Percentiles rank a stretch among this genome's conserved stretches.
These are phyloP conservation scores for Sitta carolinensis DNA, from an alignment of 2,797 vertebrate genomes.

Conservation along the genomic window DNA sequence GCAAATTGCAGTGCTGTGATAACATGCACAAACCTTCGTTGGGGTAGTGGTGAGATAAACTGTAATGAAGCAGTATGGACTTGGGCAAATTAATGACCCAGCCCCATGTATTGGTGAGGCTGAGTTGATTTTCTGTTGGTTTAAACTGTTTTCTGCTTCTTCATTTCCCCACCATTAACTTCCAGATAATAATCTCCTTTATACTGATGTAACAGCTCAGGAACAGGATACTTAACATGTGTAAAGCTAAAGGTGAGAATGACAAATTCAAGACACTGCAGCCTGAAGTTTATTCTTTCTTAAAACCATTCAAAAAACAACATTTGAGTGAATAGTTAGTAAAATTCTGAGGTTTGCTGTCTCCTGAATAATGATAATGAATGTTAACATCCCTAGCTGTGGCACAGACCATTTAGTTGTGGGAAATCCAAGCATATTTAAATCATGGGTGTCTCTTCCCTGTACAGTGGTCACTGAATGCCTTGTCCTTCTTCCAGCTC, in stretches of 20 bases:
- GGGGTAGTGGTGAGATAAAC: not conserved
- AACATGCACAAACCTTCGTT: not conserved
- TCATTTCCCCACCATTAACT: not conserved
- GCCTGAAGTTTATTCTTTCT: not conserved
- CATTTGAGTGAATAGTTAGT: not conserved
- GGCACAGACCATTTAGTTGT: not conserved
- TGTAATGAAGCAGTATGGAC: not conserved
- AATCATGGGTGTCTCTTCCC: not conserved
- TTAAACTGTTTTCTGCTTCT: not conserved
- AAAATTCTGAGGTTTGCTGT: not conserved
- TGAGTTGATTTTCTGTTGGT: not conserved
- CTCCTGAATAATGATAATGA: not conserved
- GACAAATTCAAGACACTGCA: not conserved
- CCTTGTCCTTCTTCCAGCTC: not conserved
- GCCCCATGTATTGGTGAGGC: not conserved
- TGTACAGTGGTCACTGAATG: not conserved
- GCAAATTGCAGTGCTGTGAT: not conserved
- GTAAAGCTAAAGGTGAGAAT: not conserved
- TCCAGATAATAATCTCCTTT: not conserved
- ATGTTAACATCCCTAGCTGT: not conserved
- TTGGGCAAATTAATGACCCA: not conserved
- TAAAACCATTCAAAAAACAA: not conserved
- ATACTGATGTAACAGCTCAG: not conserved
- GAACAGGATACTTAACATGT: rapidly evolving
- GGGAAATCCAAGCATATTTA: not conserved